Evolutionary conservation across 2,888 invertebrate genomes (phyloP).

Genomic region (Troglohyphantes excavatus): DNA sequence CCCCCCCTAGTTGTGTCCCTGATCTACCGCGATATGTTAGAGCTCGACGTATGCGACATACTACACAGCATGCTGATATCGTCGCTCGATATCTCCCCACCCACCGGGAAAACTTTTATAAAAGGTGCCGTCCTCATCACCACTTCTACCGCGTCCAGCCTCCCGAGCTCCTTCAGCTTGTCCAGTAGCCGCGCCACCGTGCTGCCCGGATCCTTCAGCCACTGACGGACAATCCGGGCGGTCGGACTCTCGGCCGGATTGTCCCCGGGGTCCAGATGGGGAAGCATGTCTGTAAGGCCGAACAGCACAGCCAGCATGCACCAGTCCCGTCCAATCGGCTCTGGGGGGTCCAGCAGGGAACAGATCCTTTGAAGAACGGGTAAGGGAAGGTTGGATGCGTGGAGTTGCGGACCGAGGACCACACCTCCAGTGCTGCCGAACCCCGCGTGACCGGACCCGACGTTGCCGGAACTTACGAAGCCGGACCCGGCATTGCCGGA

Average conservation of each 20-base stretch:
- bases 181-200: slow-evolving; percentile 85
- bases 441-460: background rate
- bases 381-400: slow-evolving; percentile 86
- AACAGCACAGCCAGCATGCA: slow-evolving; percentile 85
- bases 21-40: slow-evolving; percentile 78
- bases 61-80: slow-evolving; percentile 77
- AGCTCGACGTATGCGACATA: slow-evolving; percentile 79
- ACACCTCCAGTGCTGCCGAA: slow-evolving; percentile 46
- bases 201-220: slow-evolving; percentile 83
- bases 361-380: slow-evolving; percentile 85
- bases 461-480: too few species aligned
- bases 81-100: slow-evolving; percentile 67
- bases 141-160: slow-evolving; percentile 86
- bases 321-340: slow-evolving; percentile 85
- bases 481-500: background rate
- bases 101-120: slow-evolving; percentile 81
- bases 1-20: too few species aligned
- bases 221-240: slow-evolving; percentile 83
- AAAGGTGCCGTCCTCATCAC: slow-evolving; percentile 85
- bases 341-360: slow-evolving; percentile 84
- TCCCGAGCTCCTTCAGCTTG: slow-evolving; percentile 86
- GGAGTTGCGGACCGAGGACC: slow-evolving; percentile 85
- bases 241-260: slow-evolving; percentile 79
- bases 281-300: slow-evolving; percentile 85
- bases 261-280: slow-evolving; percentile 83